Evolutionary conservation across 2,888 invertebrate genomes (phyloP).

Genomic region (Nymphalis urticae): DNA sequence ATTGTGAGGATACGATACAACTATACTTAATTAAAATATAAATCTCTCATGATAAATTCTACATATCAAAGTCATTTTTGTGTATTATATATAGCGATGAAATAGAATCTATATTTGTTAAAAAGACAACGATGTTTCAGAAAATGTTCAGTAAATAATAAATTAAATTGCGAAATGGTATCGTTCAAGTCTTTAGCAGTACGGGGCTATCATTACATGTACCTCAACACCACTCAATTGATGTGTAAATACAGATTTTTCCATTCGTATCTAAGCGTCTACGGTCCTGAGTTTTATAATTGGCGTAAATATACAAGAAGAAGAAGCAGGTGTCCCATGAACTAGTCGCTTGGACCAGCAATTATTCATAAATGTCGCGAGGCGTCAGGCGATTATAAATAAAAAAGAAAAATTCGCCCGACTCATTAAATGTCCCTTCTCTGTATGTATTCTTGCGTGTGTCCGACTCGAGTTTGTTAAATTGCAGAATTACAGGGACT

Average conservation of each 20-base stretch:
- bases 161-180: not conserved
- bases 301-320: slow-evolving; percentile 43
- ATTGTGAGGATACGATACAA: too few species aligned
- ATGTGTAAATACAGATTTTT: slow-evolving; percentile 1
- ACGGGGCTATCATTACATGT: too few species aligned
- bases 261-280: slow-evolving; percentile 17
- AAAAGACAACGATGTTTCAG: too few species aligned
- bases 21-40: too few species aligned
- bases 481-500: slow-evolving; percentile 27
- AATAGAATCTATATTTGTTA: too few species aligned
- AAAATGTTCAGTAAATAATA: not conserved
- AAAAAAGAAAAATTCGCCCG: slow-evolving; percentile 30
- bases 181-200: not conserved
- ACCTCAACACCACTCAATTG: too few species aligned
- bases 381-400: slow-evolving; percentile 54
- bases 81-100: too few species aligned
- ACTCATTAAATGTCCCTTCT: slow-evolving; percentile 37
- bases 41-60: too few species aligned
- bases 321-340: slow-evolving; percentile 51
- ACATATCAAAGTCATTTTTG: too few species aligned
- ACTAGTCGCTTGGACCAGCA: slow-evolving; percentile 46
- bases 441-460: slow-evolving; percentile 35
- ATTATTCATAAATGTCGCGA: slow-evolving; percentile 67
- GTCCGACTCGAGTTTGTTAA: slow-evolving; percentile 27
- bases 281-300: slow-evolving; percentile 29